These are phyloP conservation scores for Creontiades dilutus DNA, from an alignment of 2,888 invertebrate genomes.

Conservation along the genomic window DNA sequence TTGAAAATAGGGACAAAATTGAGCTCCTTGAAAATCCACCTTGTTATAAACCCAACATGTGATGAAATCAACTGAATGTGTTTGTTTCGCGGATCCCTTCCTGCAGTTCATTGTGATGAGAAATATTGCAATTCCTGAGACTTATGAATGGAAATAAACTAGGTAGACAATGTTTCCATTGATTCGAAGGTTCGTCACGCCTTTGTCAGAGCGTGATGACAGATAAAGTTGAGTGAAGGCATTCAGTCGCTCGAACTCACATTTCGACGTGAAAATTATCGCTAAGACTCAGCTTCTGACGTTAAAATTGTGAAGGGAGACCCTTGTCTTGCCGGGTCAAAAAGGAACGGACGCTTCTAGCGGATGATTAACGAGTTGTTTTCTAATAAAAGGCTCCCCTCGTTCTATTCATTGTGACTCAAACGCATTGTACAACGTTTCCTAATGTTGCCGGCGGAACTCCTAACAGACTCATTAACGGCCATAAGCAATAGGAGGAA, in stretches of 20 bases:
- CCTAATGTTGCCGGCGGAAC: conserved; percentile 40
- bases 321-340: conserved; percentile 4
- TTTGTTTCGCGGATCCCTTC: too few relatives aligned
- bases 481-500: not conserved
- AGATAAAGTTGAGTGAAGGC: not conserved
- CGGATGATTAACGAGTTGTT: conserved; percentile 62
- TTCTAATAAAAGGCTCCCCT: conserved; percentile 54
- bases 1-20: too few relatives aligned
- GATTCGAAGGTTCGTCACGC: not conserved
- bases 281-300: not conserved
- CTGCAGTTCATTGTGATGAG: too few relatives aligned
- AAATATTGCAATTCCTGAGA: too few relatives aligned
- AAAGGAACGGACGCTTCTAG: conserved; percentile 31
- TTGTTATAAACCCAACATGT: too few relatives aligned
- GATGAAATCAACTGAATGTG: too few relatives aligned
- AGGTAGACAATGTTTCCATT: not conserved
- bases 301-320: not conserved
- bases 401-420: conserved; percentile 55
- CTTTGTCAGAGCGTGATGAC: not conserved
- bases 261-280: conserved; percentile 7
- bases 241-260: not conserved
- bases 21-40: too few relatives aligned
- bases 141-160: too few relatives aligned
- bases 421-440: conserved; percentile 47
- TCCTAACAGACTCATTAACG: conserved; percentile 43